A percentile compares a stretch with the other conserved stretches of the same genome.
These are phyloP conservation scores for Phrynosoma blainvillii DNA, from an alignment of 2,113 vertebrate species.

Conservation along the genomic window DNA sequence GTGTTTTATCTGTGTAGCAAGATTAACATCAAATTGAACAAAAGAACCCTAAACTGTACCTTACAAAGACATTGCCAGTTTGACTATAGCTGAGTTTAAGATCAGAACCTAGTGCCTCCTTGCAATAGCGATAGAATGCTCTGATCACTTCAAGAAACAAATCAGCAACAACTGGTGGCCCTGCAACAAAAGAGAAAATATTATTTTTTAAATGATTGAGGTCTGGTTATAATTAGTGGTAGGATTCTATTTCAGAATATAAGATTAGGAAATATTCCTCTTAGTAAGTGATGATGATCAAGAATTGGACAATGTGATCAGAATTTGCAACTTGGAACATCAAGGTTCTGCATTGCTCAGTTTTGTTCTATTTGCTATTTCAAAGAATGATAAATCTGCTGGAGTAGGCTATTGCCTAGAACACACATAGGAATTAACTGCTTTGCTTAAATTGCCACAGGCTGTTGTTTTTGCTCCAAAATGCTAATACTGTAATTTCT, in stretches of 20 bases:
- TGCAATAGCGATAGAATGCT: conserved; percentile 91
- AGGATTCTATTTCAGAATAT: not conserved
- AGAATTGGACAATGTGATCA: not conserved
- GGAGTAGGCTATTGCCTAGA: not conserved
- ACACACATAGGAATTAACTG: not conserved
- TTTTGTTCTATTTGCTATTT: not conserved
- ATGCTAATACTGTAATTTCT: not conserved
- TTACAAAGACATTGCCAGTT: conserved; percentile 83
- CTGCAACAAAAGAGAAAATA: conserved; percentile 71
- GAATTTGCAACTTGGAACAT: not conserved
- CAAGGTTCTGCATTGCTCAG: not conserved
- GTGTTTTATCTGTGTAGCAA: not conserved
- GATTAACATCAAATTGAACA: not conserved
- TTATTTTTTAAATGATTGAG: not conserved
- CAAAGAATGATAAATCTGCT: too few species aligned
- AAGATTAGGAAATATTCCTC: too few species aligned
- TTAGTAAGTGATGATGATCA: too few species aligned
- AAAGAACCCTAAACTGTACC: conserved; percentile 64
- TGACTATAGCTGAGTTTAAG: conserved; percentile 81
- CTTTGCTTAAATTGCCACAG: not conserved
- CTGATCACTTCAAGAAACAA: conserved; percentile 92
- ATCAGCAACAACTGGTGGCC: conserved; percentile 85
- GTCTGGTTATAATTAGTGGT: not conserved
- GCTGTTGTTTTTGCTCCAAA: not conserved
- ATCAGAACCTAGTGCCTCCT: conserved; percentile 84